Base-by-base conservation (phyloP, 2,888 invertebrate species). In the Seira musarum region DNA sequence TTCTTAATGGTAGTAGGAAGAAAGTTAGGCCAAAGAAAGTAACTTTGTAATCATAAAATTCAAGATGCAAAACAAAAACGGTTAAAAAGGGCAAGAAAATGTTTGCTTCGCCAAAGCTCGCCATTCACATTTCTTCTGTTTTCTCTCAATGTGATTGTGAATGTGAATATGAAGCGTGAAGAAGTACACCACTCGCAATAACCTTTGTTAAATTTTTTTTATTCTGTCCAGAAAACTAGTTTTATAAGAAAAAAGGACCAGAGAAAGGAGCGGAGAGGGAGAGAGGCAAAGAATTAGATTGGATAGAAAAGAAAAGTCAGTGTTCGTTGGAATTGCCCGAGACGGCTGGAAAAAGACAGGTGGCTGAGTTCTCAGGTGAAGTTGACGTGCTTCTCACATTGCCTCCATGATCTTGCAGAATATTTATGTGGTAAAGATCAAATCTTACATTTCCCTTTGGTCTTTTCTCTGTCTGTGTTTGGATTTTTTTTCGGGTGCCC, bases 331-430 rank as follows among this genome's bases (percentile, higher is more conserved):
- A 77, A 77, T 68, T 82, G 80, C 75, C 71, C 68, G 64, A 73
- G 72, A 40, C 35, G 70, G 61, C 69, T 57, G 73, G 60, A 68
- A 22, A 77, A 81, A 81, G 77, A 79, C 84, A 84, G 83, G 82
- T 83, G 84, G 83, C 72, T 77, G 40, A 79, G 81, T 84, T 84
- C 84, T 81, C 84, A 84, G 83, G 84, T 84, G 82, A 84, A 84
- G 82, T 81, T 83, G 81, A 76, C 81, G 81, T 77, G 77, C 30
- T 68, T 77, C 76, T 77, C 81, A 73, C 81, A 81, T 71, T 73
- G 21, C 73, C 81, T 68, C 67, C 60, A 68, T 67, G 72, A 76
- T 76, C 81, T 73, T 69, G 64, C 81, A 77, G 77, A 77, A 81
- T 81, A 81, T 81, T 81, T 81, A 81, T 81, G 81, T 77, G 81